A percentile compares a stretch with the other conserved stretches of the same genome.
phyloP scores from a whole-genome alignment of 1,140 invertebrate species.

The Antheraea pernyi region DNA sequence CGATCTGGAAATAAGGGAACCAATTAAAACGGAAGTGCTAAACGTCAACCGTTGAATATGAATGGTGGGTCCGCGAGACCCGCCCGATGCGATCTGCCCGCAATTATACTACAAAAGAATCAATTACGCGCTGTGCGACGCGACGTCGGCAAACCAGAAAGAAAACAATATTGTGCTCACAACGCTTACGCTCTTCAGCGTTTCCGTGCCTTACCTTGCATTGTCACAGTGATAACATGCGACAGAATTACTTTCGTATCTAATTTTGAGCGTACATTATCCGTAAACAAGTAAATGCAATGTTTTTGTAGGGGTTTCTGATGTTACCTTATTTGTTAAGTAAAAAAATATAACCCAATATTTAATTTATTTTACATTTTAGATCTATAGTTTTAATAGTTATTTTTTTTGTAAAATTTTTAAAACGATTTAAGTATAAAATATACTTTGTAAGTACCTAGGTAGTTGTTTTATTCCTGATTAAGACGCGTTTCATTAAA shows the following conservation, averaged over 20 bases:
- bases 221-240: slow-evolving; percentile 16
- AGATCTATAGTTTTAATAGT: too few species aligned
- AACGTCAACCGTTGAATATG: slow-evolving; percentile 45
- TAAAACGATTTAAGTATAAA: too few species aligned
- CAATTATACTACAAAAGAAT: slow-evolving; percentile 60
- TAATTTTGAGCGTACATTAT: too few species aligned
- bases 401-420: too few species aligned
- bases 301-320: too few species aligned
- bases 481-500: too few species aligned
- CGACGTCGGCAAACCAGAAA: slow-evolving; percentile 38
- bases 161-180: slow-evolving; percentile 57
- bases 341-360: too few species aligned
- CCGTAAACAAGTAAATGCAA: too few species aligned
- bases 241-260: background rate
- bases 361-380: too few species aligned
- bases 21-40: slow-evolving; percentile 40
- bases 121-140: slow-evolving; percentile 44
- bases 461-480: too few species aligned
- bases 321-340: too few species aligned
- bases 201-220: slow-evolving; percentile 43
- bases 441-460: too few species aligned
- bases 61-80: slow-evolving; percentile 21
- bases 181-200: slow-evolving; percentile 48
- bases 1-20: slow-evolving; percentile 33
- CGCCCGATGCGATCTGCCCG: slow-evolving; percentile 51